These are phyloP conservation scores for Nemapogon koenigi DNA, from an alignment of 2,888 invertebrate genomes.

Conservation along the genomic window DNA sequence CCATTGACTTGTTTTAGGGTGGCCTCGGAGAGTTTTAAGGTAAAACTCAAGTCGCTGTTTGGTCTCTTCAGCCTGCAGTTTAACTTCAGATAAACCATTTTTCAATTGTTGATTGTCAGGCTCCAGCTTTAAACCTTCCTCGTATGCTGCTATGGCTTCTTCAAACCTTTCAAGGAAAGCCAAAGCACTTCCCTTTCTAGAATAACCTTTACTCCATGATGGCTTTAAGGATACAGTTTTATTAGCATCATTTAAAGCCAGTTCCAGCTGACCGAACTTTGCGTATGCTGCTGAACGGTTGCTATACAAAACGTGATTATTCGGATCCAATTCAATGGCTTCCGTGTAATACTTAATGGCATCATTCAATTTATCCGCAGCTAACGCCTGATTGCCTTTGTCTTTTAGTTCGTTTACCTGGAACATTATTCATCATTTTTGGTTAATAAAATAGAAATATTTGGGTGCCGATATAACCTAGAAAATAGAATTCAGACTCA, in stretches of 20 bases:
- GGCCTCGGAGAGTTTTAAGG: constrained; percentile 66
- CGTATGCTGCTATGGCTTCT: constrained; percentile 80
- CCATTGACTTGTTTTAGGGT: constrained; percentile 74
- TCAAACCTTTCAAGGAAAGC: constrained; percentile 75
- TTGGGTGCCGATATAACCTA: too few relatives aligned
- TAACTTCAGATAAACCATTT: constrained; percentile 71
- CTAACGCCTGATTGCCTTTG: constrained; percentile 85
- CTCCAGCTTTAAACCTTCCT: constrained; percentile 71
- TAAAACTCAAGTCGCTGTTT: constrained; percentile 27
- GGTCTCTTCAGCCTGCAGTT: constrained; percentile 20
- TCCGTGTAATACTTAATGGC: constrained; percentile 82
- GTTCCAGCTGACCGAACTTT: constrained; percentile 75
- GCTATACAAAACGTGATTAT: constrained; percentile 89
- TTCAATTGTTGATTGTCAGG: constrained; percentile 75
- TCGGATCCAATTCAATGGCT: constrained; percentile 79
- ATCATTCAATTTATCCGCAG: constrained; percentile 77
- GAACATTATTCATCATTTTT: too few relatives aligned
- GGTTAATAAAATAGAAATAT: too few relatives aligned
- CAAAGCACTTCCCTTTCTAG: constrained; percentile 86
- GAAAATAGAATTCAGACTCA: too few relatives aligned
- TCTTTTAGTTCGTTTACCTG: constrained; percentile 85
- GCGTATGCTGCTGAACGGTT: constrained; percentile 92
- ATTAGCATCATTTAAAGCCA: constrained; percentile 85
- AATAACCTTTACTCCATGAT: constrained; percentile 88
- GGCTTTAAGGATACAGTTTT: constrained; percentile 81